Base-by-base conservation (phyloP, 2,888 invertebrate genomes). In the Hoplodrina blanda region DNA sequence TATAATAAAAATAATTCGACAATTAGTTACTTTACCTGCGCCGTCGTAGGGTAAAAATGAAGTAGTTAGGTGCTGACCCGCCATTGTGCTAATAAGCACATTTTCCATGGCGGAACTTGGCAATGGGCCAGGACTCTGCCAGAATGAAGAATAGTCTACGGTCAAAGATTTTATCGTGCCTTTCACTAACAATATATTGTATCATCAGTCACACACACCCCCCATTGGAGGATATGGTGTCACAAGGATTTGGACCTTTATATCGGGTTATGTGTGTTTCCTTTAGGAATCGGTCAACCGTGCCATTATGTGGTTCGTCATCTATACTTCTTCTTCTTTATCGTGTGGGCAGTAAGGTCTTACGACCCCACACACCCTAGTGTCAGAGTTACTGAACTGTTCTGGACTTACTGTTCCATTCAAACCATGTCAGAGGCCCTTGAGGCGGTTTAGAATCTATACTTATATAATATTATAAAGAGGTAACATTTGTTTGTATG, bases 71-170 rank as follows among this genome's bases (percentile, higher is more conserved):
- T 13, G 25, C n/a, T 33, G 54, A 49, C 19, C 15, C 25, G 13
- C 44, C n/a, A 37, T 60, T 61, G 13, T 68, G 54, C 33, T 55
- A 63, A 55, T 68, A 61, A 55, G 50, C 19, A 11, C 44, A 33
- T 4, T 56, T 56, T 62, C 25, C 50, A 50, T 61, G 44, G 20
- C 33, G 49, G 44, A 52, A 46, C 15, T 55, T 74, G 75, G 62
- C 62, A 41, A 19, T 8, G 30, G 30, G 33, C 68, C 74, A 74
- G 37, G 15, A 54, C 10, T 2, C 30, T 33, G 49, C 20, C 50
- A 60, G 50, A 41, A 60, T 68, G 75, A 74, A 62, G 50, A 74
- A 74, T 60, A 62, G 74, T 74, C 37, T 20, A 56, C 55, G 3
- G 55, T 60, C 50, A 54, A 44, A 62, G 19, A 59, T 55, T 66